Percentiles rank a stretch among this genome's conserved stretches.
These are phyloP conservation scores for Oegoconia quadripuncta DNA, from an alignment of 2,888 invertebrate genomes.

Conservation along the genomic window DNA sequence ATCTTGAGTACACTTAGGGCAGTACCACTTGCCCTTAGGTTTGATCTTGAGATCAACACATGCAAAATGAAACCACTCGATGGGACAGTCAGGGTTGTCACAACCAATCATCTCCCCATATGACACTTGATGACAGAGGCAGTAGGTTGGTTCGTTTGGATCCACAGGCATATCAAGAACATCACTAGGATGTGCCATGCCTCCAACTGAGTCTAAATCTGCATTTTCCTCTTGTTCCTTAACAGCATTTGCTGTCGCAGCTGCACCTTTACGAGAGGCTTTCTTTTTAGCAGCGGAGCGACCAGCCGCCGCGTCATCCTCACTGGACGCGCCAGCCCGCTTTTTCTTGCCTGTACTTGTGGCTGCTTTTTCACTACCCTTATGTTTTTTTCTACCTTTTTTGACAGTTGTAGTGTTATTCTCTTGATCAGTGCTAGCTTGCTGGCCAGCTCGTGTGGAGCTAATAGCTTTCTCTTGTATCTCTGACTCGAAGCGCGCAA, in stretches of 20 bases:
- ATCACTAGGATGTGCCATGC: slow-evolving; percentile 91
- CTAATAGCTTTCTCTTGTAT: slow-evolving; percentile 95
- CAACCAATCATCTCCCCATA: slow-evolving; percentile 99
- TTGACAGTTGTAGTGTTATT: slow-evolving; percentile 61
- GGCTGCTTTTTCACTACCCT: slow-evolving; percentile 59
- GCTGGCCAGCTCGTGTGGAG: slow-evolving; percentile 80
- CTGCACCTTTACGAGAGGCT: slow-evolving; percentile 56
- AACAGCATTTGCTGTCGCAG: slow-evolving; percentile 50
- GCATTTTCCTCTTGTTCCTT: slow-evolving; percentile 69
- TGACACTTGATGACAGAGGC: slow-evolving; percentile 97
- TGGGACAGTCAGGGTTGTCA: slow-evolving; percentile 93
- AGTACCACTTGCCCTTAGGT: slow-evolving; percentile 97
- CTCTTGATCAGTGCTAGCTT: slow-evolving; percentile 69
- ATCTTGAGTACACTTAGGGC: slow-evolving; percentile 93
- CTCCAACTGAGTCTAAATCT: slow-evolving; percentile 72
- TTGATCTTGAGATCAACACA: slow-evolving; percentile 94
- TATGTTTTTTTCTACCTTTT: slow-evolving; percentile 71
- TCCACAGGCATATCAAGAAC: slow-evolving; percentile 95
- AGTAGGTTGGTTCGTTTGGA: slow-evolving; percentile 99
- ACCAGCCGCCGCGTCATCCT: slow-evolving; percentile 63
- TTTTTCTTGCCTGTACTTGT: slow-evolving; percentile 71
- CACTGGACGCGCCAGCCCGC: slow-evolving; percentile 75
- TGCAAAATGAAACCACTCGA: slow-evolving; percentile 98
- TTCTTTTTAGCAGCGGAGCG: slow-evolving; percentile 69
- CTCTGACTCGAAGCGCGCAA: slow-evolving; percentile 97